Evolutionary conservation across 2,888 invertebrate species (phyloP), one percentile per base, ranked within the genome.

Genomic region (Limnephilus marmoratus): DNA sequence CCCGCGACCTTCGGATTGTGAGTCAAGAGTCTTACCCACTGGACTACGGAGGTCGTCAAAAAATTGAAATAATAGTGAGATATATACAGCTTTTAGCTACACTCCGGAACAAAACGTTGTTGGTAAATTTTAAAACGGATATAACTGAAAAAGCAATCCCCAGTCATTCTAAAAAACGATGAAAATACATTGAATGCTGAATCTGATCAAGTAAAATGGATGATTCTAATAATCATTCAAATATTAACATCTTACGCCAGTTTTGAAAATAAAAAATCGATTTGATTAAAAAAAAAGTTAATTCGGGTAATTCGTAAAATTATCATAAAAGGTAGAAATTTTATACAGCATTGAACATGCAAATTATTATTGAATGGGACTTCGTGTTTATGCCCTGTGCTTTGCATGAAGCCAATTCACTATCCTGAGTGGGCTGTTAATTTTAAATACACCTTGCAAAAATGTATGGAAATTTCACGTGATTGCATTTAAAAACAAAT

Each of bases 391-490:
- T 83, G 37, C 37, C 37, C 4, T 37, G 18, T 53, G 18, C 53
- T 53, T 18, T 83, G 83, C 37, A 83, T 31, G 34, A 83, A 83
- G 37, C 3, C 41, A 29, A 29, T 29, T 86, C 49, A 45, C 15
- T 85, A 37, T 86, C 86, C 49, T 88, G 53, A 88, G 88, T 88
- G 88, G 88, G 68, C 18, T 88, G 88, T 88, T 88, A 88, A 88
- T 68, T 88, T 88, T 88, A 88, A 68, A 88, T 24, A 68, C 68
- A 37, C 83, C 18, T 24, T 83, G 86, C n/a, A 88, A 53, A 88
- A 53, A 29, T 53, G 88, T 5, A 88, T 68, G 88, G 31, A 31
- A 80, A 88, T 88, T 88, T 88, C 34, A 88, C 53, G 68, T 29
- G 53, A 68, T 53, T 53, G 88, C 68, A 31, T 34, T 53, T 53